A percentile compares a stretch with the other conserved stretches of the same genome.
Conservation (phyloP, 2,113 vertebrate genomes). For the Thunnus maccoyii region DNA sequence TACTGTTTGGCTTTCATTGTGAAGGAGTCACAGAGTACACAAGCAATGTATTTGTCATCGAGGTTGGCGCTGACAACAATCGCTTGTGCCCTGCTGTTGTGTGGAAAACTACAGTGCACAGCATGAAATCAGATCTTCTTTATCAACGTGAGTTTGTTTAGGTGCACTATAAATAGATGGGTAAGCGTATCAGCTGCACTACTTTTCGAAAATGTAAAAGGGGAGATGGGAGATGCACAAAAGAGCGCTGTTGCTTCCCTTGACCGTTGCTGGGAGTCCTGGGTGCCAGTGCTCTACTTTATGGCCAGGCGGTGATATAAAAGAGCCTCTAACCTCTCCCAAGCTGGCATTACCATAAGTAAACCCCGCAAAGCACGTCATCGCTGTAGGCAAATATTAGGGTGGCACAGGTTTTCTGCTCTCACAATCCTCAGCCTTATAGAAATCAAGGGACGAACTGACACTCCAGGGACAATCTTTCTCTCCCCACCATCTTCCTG, state of each 20-base stretch:
- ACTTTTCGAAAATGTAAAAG: background rate
- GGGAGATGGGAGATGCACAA: slow-evolving; percentile 46
- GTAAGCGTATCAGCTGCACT: background rate
- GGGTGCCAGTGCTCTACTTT: slow-evolving; percentile 65
- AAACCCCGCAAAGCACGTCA: slow-evolving; percentile 81
- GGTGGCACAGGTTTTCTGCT: slow-evolving; percentile 69
- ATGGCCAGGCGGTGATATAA: slow-evolving; percentile 73
- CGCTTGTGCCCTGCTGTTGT: no score
- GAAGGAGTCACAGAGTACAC: no score
- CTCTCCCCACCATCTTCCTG: slow-evolving; percentile 24
- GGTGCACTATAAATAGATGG: no score
- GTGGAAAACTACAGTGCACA: no score
- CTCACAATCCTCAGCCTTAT: slow-evolving; percentile 59
- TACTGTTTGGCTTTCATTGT: no score
- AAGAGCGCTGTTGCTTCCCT: slow-evolving; percentile 62
- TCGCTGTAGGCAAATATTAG: slow-evolving; percentile 74
- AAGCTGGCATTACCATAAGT: slow-evolving; percentile 80
- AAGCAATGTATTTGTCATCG: no score
- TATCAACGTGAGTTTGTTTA: no score
- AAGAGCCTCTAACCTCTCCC: slow-evolving; percentile 76
- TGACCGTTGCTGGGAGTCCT: slow-evolving; percentile 62
- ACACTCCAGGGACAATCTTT: slow-evolving; percentile 44
- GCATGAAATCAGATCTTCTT: no score
- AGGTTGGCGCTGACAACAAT: no score
- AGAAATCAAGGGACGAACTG: slow-evolving; percentile 34